A percentile compares a stretch with the other conserved stretches of the same genome.
Conservation (phyloP, 2,113 vertebrate genomes). For the Dolichallabes microphthalmus region DNA sequence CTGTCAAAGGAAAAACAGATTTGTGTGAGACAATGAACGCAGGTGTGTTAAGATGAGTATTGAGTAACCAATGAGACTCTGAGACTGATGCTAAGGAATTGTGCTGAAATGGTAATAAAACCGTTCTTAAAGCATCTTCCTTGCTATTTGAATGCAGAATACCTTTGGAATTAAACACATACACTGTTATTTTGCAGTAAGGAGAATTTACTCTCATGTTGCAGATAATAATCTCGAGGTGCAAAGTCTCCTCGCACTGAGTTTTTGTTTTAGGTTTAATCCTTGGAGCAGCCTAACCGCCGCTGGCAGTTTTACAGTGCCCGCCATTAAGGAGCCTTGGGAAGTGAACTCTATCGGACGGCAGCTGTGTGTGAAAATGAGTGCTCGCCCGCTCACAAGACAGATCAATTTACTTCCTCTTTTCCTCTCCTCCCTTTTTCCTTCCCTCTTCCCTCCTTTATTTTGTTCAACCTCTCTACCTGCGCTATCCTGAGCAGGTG, state of each 20-base stretch:
- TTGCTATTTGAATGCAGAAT: background rate
- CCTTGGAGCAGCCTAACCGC: slow-evolving; percentile 21
- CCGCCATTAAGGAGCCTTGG: slow-evolving; percentile 21
- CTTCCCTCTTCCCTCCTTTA: slow-evolving; percentile 11
- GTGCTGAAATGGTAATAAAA: background rate
- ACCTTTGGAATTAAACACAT: background rate
- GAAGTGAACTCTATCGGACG: slow-evolving; percentile 28
- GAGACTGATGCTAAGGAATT: background rate
- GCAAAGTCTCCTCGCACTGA: background rate
- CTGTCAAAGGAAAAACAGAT: slow-evolving; percentile 29
- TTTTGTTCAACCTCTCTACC: background rate
- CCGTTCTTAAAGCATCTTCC: background rate
- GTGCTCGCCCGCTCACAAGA: slow-evolving; percentile 46
- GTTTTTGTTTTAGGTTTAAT: slow-evolving; percentile 33
- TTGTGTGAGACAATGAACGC: slow-evolving; percentile 2
- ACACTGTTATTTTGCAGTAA: background rate
- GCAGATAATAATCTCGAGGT: slow-evolving; percentile 33
- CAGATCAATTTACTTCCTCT: slow-evolving; percentile 50
- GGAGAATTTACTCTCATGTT: slow-evolving; percentile 33
- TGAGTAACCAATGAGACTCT: background rate
- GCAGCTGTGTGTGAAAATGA: slow-evolving; percentile 48
- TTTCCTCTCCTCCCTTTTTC: slow-evolving; percentile 28
- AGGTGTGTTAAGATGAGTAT: background rate
- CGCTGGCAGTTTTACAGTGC: slow-evolving; percentile 13
- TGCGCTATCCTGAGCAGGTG: slow-evolving; percentile 37